Conservation (phyloP, 2,797 vertebrate species). For the Macrochelys suwanniensis region DNA sequence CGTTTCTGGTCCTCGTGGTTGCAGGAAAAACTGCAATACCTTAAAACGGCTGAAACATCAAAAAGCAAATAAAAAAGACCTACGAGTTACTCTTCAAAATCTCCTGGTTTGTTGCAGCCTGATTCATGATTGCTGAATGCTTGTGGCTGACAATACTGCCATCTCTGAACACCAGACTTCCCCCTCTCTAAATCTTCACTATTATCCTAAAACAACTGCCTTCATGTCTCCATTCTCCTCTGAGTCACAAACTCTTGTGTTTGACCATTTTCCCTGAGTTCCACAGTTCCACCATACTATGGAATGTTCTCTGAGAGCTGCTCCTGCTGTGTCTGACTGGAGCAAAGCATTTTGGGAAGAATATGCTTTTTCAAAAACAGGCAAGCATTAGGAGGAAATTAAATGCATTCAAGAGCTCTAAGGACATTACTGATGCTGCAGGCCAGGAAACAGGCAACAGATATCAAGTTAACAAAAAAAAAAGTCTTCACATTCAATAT, state of each 20-base stretch:
- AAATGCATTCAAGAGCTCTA: not conserved
- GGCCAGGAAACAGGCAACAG: not conserved
- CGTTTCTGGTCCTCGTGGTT: not conserved
- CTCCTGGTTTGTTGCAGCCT: not conserved
- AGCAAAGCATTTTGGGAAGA: not conserved
- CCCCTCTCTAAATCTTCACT: not conserved
- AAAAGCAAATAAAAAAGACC: not conserved
- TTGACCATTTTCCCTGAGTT: not conserved
- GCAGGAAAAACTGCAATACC: not conserved
- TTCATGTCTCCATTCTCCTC: not conserved
- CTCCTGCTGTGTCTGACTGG: not conserved
- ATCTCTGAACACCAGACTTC: not conserved
- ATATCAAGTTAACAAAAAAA: constrained; percentile 2
- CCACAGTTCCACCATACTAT: not conserved
- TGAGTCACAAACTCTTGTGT: not conserved
- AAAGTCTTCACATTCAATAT: fast-evolving
- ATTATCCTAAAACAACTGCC: not conserved
- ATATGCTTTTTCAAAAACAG: not conserved
- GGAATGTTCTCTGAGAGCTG: not conserved
- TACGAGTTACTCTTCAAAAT: not conserved
- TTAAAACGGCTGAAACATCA: not conserved
- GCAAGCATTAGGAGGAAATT: constrained; percentile 3
- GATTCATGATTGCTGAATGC: not conserved
- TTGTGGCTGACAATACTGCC: not conserved
- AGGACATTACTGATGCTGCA: not conserved